Evolutionary conservation across 1,140 invertebrate genomes (phyloP), one percentile per base, ranked within the genome.

Genomic region (Agraylea sexmaculata): DNA sequence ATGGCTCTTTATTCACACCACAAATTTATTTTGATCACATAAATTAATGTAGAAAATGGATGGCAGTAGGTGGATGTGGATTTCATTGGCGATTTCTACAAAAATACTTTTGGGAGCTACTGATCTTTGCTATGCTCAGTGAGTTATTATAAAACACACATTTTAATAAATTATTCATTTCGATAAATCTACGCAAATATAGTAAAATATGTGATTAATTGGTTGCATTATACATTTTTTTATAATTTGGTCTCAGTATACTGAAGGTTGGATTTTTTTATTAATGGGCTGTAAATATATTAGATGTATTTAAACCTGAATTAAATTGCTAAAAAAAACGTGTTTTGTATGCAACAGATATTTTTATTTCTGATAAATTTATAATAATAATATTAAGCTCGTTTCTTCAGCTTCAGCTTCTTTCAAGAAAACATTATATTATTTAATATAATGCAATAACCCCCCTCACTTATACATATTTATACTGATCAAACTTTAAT

Each of bases 101-200:
- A 40, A 44, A 16, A 27, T 44, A 15, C 19, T 48, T 54, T 49
- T 67, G 5, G 56, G 60, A 15, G 59, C 62, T 17, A 58, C 62
- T 3, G 64, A 66, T 42, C 49, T 67, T 1, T 67, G 64, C 42
- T 67, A 64, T 49, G 60, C 64, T 35, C 62, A 66, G 64, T 67
- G 51, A 64, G 64, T 63, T 55, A 27, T 1, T n/a, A 11, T 18
- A 34, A 19, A 13, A n/a, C 16, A 13, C 16, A 7, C 12, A 13
- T 13, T 13, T 11, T 4, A n/a, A n/a, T 13, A 30, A 30, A 16
- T 30, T 30, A 13, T 30, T 16, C 4, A 16, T 30, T 16, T 4
- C 29, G 16, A 16, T 13, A 30, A 30, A 11, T 30, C 29, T 16
- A 7, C 7, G n/a, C 23, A n/a, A 27, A 8, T 27, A 27, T 7